Evolutionary conservation across 2,888 invertebrate species (phyloP).

Genomic region (Charanyca ferruginea): DNA sequence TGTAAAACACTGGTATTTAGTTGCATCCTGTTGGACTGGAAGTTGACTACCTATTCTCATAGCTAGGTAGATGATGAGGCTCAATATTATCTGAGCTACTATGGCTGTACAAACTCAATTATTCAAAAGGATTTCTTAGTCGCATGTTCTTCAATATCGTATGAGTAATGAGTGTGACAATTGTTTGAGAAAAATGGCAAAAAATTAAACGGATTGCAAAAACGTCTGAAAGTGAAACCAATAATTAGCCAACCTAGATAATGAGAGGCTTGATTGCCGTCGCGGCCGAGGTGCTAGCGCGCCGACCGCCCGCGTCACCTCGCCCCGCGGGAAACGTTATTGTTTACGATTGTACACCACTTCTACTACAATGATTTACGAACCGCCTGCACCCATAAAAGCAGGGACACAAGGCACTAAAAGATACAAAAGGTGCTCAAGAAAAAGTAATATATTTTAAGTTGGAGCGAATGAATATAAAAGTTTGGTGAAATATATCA

Average conservation of each 20-base stretch:
- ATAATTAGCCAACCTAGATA: constrained; percentile 30
- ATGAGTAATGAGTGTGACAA: background rate
- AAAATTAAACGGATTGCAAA: background rate
- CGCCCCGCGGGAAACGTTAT: constrained; percentile 82
- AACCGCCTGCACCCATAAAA: constrained; percentile 88
- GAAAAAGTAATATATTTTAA: constrained; percentile 90
- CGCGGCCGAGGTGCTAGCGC: constrained; percentile 30
- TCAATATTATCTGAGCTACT: constrained; percentile 44
- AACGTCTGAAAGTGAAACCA: background rate
- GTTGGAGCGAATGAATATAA: constrained; percentile 89
- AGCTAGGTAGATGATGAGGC: no score
- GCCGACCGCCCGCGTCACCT: constrained; percentile 52
- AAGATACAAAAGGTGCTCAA: constrained; percentile 91
- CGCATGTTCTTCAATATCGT: background rate
- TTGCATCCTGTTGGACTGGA: no score
- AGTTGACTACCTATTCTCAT: no score
- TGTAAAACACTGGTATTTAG: no score
- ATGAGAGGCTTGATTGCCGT: constrained; percentile 33
- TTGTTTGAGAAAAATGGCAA: constrained; percentile 3
- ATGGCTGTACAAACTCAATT: no score
- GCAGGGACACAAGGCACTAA: constrained; percentile 89
- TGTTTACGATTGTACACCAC: constrained; percentile 87
- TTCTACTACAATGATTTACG: constrained; percentile 91
- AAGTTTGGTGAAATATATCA: constrained; percentile 90
- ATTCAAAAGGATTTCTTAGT: constrained; percentile 2